Evolutionary conservation across 2,888 invertebrate species (phyloP).

Genomic region (Mythimna lalbum): DNA sequence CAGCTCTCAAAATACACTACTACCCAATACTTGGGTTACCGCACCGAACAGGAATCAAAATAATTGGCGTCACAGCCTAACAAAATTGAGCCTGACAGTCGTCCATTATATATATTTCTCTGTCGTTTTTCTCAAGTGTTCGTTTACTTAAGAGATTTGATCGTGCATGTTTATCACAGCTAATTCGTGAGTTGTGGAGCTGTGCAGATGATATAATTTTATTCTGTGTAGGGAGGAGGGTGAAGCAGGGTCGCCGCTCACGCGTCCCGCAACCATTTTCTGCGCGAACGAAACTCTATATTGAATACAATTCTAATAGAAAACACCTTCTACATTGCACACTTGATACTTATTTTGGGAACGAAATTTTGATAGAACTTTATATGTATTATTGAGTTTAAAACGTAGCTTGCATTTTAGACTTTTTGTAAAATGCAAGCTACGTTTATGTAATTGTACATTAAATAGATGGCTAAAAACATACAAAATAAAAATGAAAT

Average conservation of each 20-base stretch:
- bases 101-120: constrained; percentile 4
- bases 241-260: constrained; percentile 68
- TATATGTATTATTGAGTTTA: not conserved
- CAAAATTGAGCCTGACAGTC: constrained; percentile 6
- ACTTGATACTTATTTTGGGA: constrained; percentile 40
- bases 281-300: constrained; percentile 84
- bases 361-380: not conserved
- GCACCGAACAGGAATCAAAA: constrained; percentile 18
- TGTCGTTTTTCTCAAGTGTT: constrained; percentile 22
- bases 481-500: no score
- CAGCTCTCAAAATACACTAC: not conserved
- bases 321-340: constrained; percentile 67
- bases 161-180: constrained; percentile 50
- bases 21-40: not conserved
- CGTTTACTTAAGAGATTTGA: constrained; percentile 27
- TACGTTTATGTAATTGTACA: no score
- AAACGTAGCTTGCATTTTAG: not conserved
- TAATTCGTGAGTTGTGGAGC: constrained; percentile 59
- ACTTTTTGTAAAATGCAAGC: not conserved
- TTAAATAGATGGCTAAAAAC: no score
- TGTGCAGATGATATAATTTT: constrained; percentile 59
- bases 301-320: constrained; percentile 84
- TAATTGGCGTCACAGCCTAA: constrained; percentile 32
- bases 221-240: constrained; percentile 56
- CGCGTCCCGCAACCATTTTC: constrained; percentile 83